phyloP scores from a whole-genome alignment of 2,113 vertebrate species.

The Mesitornis unicolor region DNA sequence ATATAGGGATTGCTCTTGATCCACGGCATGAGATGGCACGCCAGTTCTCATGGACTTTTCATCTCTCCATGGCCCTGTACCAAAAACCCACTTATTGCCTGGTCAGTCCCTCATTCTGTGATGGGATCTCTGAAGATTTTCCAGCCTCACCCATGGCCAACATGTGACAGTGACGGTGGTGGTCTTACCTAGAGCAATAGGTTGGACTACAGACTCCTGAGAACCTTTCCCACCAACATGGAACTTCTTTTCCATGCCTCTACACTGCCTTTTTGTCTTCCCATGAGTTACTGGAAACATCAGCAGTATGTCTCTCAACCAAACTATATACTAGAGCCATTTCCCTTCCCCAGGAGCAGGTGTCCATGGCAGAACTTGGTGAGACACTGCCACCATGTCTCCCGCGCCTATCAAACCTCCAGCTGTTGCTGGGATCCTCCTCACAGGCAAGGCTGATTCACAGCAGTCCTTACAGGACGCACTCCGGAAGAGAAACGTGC shows the following conservation, averaged over 20 bases:
- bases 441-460: background rate
- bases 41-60: background rate
- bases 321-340: background rate
- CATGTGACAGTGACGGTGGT: background rate
- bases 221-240: background rate
- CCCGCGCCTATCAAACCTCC: background rate
- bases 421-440: background rate
- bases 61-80: background rate
- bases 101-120: background rate
- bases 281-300: background rate
- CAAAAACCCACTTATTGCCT: background rate
- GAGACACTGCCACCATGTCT: background rate
- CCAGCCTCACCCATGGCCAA: background rate
- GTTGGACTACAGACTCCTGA: background rate
- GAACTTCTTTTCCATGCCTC: background rate
- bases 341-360: background rate
- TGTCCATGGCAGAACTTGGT: background rate
- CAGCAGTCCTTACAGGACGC: background rate
- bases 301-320: background rate
- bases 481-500: background rate
- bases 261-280: background rate
- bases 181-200: background rate
- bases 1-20: background rate
- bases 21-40: rapidly evolving
- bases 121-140: background rate